A percentile compares a stretch with the other conserved stretches of the same genome.
Evolutionary conservation across 2,113 vertebrate genomes (phyloP).

Genomic region (Malurus elegans): DNA sequence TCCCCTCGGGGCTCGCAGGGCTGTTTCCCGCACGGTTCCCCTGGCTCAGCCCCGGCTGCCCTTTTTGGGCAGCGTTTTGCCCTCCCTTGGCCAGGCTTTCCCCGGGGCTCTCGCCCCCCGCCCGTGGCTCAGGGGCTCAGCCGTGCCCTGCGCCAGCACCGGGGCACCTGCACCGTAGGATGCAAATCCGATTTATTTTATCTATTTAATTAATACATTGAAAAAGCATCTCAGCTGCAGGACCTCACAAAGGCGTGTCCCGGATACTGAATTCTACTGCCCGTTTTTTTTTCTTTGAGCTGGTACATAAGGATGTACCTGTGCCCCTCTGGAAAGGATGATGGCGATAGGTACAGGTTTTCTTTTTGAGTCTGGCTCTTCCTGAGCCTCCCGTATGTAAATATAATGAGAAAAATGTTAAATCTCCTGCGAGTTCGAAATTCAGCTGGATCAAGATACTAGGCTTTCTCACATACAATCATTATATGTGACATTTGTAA

Average conservation of each 20-base stretch:
- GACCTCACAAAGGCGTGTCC: background rate
- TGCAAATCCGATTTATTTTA: background rate
- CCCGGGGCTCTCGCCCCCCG: background rate
- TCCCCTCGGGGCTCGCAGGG: background rate
- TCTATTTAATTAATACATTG: background rate
- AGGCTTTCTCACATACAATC: background rate
- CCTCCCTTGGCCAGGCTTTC: background rate
- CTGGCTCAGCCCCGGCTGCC: background rate
- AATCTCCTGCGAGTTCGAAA: background rate
- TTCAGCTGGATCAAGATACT: background rate
- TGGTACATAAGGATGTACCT: accelerated
- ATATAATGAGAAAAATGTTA: background rate
- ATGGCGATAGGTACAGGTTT: accelerated
- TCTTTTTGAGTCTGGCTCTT: background rate
- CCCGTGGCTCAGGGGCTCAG: background rate
- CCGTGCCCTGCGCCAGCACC: background rate
- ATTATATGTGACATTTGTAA: background rate
- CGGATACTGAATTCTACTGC: background rate
- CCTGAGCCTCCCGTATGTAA: background rate
- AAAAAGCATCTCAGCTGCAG: background rate
- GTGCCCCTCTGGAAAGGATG: too few relatives aligned
- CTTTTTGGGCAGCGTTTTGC: background rate
- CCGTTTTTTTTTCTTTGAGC: background rate
- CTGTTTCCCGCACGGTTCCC: background rate
- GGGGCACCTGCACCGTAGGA: accelerated